phyloP scores from a whole-genome alignment of 2,888 invertebrate species.

The Saturnia pavonia region DNA sequence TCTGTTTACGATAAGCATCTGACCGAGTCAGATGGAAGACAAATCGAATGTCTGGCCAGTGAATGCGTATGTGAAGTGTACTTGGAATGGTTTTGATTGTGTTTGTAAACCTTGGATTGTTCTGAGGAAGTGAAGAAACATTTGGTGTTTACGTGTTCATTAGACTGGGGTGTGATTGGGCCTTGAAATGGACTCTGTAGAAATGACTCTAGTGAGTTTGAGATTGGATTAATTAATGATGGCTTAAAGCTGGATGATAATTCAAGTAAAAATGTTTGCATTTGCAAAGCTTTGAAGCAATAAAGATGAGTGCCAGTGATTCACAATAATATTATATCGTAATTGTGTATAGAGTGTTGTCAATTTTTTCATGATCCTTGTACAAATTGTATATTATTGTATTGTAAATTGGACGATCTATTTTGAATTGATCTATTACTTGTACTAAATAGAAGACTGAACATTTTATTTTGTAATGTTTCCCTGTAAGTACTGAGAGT shows the following conservation, averaged over 20 bases:
- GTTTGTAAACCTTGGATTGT: background rate
- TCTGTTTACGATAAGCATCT: too few species aligned
- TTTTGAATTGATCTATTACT: constrained; percentile 26
- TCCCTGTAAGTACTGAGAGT: constrained; percentile 8
- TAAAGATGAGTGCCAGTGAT: constrained; percentile 27
- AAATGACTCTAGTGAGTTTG: background rate
- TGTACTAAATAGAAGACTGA: constrained; percentile 78
- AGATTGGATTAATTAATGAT: background rate
- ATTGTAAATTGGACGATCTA: constrained; percentile 64
- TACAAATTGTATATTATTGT: constrained; percentile 68
- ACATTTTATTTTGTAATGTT: constrained; percentile 44
- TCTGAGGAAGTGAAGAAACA: background rate
- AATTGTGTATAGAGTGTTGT: constrained; percentile 30
- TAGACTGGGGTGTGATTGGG: background rate
- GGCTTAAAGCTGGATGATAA: background rate
- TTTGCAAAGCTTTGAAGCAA: constrained; percentile 13
- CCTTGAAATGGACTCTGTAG: background rate
- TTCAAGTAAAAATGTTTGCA: background rate
- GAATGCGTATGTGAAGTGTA: background rate
- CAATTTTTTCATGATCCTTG: constrained; percentile 52
- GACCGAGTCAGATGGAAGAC: too few species aligned
- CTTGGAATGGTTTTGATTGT: background rate
- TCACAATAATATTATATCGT: constrained; percentile 18
- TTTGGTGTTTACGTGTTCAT: background rate
- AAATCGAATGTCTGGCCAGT: background rate